Base-by-base conservation (phyloP, 2,888 invertebrate genomes). In the Linnaemya tessellans region DNA sequence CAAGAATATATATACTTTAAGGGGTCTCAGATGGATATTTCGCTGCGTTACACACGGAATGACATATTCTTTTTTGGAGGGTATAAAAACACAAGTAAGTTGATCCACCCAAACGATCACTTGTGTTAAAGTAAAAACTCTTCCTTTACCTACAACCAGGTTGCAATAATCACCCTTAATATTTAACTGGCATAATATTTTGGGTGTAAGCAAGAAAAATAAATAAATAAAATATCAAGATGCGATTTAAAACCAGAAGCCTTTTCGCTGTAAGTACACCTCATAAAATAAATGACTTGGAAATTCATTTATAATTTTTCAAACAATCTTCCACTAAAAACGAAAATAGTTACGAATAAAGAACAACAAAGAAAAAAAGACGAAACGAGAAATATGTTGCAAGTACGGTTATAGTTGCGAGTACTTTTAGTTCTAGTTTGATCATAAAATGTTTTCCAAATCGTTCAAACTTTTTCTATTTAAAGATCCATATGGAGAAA, bases 291-390 rank as follows among this genome's bases (percentile, higher is more conserved):
- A 87, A 87, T 87, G 86, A 87, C 86, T 87, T 86, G 79, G 64
- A 87, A 87, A 88, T 86, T 86, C 86, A 87, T 88, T 88, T 87
- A 80, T 84, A 88, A 87, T 86, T 86, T 88, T 80, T 84, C 81
- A 83, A 80, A 79, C 87, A 78, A 87, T 81, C 73, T 79, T 75
- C 75, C 68, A 67, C 18, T 56, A 65, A 71, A 65, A 77, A 58
- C 18, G 46, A 78, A 67, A 78, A 62, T 58, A n/a, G 43, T 1
- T 22, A 56, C 20, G 43, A 5, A 58, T 18, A 41, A 15, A 35
- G 43, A 60, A 46, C 46, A 20, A 13, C 1, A 51, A 60, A 7
- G 18, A 51, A 3, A 43, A 43, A 38, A 51, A 74, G 56, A 46
- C 60, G 1, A 46, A 0, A 2, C 20, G 1, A 20, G 2, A 8